Evolutionary conservation across 2,797 vertebrate species (phyloP).

Genomic region (Pitangus sulphuratus): DNA sequence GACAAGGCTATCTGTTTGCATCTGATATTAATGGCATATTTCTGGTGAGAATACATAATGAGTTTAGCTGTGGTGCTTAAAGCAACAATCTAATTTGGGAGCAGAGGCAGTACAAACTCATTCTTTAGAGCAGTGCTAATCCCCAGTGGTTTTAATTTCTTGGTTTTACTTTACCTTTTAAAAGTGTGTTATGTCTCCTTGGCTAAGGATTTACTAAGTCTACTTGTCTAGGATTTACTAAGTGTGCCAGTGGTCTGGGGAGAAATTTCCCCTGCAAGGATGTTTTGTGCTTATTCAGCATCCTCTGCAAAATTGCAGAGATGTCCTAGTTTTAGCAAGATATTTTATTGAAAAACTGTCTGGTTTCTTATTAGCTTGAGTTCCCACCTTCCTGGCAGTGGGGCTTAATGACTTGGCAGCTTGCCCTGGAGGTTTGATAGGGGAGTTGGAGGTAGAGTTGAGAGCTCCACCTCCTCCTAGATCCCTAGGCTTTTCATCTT

Average conservation of each 20-base stretch:
- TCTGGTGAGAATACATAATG: neutral
- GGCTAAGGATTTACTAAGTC: neutral
- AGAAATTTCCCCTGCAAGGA: neutral
- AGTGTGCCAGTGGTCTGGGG: neutral
- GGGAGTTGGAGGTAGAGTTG: neutral
- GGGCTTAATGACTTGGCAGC: neutral
- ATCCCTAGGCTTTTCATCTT: neutral
- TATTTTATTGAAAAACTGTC: neutral
- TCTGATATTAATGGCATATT: neutral
- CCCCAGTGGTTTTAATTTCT: neutral
- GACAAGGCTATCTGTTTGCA: neutral
- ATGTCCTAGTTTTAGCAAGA: neutral
- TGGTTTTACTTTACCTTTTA: neutral
- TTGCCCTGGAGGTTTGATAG: neutral
- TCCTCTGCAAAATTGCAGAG: neutral
- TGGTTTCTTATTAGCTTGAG: neutral
- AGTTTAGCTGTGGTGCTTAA: conserved; percentile 16
- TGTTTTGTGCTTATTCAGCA: conserved; percentile 14
- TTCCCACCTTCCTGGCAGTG: neutral
- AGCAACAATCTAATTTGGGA: neutral
- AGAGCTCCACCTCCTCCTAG: neutral
- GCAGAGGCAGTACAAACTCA: neutral
- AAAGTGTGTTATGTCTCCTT: neutral
- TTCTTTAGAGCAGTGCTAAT: neutral
- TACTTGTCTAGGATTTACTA: neutral